Conservation (phyloP, 1,140 invertebrate species). For the Lasioglossum baleicum region DNA sequence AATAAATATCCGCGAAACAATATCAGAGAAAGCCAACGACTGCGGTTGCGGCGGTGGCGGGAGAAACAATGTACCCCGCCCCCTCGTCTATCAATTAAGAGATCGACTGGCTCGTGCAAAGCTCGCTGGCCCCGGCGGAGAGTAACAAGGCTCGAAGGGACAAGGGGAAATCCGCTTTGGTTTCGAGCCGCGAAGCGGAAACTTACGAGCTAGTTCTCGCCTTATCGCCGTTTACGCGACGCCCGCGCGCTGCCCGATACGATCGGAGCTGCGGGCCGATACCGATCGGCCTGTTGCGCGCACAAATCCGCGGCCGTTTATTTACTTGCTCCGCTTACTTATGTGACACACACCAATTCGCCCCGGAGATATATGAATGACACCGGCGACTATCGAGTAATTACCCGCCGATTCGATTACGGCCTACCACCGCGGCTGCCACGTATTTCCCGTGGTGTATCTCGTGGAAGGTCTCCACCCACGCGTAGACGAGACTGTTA, state of each 20-base stretch:
- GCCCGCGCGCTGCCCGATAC: slow-evolving; percentile 52
- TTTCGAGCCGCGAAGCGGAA: slow-evolving; percentile 38
- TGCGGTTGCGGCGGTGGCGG: background rate
- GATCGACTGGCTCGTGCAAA: slow-evolving; percentile 23
- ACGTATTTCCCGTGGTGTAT: slow-evolving; percentile 22
- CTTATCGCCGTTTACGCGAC: slow-evolving; percentile 51
- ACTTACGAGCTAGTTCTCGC: slow-evolving; percentile 59
- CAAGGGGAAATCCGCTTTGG: slow-evolving; percentile 37
- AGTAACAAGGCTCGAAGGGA: slow-evolving; percentile 23
- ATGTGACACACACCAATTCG: slow-evolving; percentile 32
- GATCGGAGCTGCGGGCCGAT: slow-evolving; percentile 40
- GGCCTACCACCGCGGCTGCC: slow-evolving; percentile 22
- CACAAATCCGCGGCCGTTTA: slow-evolving; percentile 21
- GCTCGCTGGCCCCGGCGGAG: background rate
- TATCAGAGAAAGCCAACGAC: background rate
- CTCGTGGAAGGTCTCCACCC: slow-evolving; percentile 51
- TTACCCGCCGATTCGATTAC: slow-evolving; percentile 50
- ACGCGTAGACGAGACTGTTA: slow-evolving; percentile 37
- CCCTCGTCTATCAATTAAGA: slow-evolving; percentile 51
- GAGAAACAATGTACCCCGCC: background rate
- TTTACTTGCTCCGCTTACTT: slow-evolving; percentile 26
- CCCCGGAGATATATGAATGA: slow-evolving; percentile 46
- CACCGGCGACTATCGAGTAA: slow-evolving; percentile 43
- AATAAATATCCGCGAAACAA: background rate
- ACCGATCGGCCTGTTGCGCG: slow-evolving; percentile 41